These are phyloP conservation scores for Gymnothorax javanicus DNA, from an alignment of 2,797 vertebrate genomes.

Conservation along the genomic window DNA sequence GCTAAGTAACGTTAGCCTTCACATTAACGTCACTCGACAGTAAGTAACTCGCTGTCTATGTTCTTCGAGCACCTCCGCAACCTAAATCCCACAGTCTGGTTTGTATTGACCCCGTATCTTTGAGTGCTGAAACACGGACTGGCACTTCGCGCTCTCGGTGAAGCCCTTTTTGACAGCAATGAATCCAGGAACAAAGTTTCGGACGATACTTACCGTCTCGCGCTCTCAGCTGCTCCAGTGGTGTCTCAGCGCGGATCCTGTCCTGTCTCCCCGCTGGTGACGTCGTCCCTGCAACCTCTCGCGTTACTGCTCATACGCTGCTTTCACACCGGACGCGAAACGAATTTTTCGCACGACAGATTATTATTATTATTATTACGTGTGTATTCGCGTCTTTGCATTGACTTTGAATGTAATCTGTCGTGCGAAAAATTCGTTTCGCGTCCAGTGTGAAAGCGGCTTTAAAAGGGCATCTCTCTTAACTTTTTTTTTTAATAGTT, in stretches of 20 bases:
- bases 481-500: too few species aligned
- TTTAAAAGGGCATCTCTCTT: too few species aligned
- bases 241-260: conserved; percentile 69
- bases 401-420: too few species aligned
- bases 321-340: too few species aligned
- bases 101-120: background rate
- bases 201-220: conserved; percentile 70
- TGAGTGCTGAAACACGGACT: background rate
- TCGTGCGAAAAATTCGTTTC: too few species aligned
- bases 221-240: conserved; percentile 70
- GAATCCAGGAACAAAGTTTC: conserved; percentile 58
- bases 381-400: too few species aligned
- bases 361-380: too few species aligned
- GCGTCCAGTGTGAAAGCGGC: too few species aligned
- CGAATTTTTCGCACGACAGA: too few species aligned
- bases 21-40: conserved; percentile 51
- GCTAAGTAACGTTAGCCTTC: conserved; percentile 60
- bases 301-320: conserved; percentile 50
- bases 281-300: conserved; percentile 63
- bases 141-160: conserved; percentile 3
- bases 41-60: conserved; percentile 39
- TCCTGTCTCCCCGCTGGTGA: conserved; percentile 65
- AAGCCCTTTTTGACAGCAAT: conserved; percentile 42
- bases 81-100: background rate
- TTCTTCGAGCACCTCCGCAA: background rate